Evolutionary conservation across 2,888 invertebrate genomes (phyloP).

Genomic region (Branchipolynoe longqiensis): DNA sequence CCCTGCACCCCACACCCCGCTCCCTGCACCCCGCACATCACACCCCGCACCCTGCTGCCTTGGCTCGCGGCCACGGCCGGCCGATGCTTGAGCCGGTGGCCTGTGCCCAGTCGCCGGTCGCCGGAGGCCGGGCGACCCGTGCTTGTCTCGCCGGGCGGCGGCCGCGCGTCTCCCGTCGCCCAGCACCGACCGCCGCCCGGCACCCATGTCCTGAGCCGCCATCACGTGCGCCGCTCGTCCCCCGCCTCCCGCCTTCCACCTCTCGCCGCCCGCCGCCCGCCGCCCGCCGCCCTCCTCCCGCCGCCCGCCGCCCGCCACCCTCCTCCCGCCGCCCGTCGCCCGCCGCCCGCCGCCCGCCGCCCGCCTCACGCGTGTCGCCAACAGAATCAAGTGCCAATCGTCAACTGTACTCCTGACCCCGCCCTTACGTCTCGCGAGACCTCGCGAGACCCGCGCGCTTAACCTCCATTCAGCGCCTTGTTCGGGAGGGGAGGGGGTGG

Average conservation of each 20-base stretch:
- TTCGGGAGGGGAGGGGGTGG: too few species aligned
- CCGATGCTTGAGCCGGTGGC: not conserved
- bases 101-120: not conserved
- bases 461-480: not conserved
- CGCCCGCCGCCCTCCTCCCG: not conserved
- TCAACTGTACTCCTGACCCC: not conserved
- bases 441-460: slow-evolving; percentile 25
- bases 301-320: not conserved
- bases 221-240: not conserved
- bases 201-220: not conserved
- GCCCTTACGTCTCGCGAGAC: not conserved
- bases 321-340: not conserved
- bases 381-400: slow-evolving; percentile 36
- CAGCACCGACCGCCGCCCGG: too few species aligned
- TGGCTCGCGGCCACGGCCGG: not conserved
- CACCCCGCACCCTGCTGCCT: too few species aligned
- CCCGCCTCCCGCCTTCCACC: not conserved
- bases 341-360: slow-evolving; percentile 8
- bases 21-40: too few species aligned
- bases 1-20: too few species aligned
- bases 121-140: not conserved
- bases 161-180: not conserved
- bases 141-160: not conserved
- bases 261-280: not conserved
- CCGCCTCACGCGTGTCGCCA: not conserved